Conservation (phyloP, 2,888 invertebrate genomes). For the Aquatica leii region DNA sequence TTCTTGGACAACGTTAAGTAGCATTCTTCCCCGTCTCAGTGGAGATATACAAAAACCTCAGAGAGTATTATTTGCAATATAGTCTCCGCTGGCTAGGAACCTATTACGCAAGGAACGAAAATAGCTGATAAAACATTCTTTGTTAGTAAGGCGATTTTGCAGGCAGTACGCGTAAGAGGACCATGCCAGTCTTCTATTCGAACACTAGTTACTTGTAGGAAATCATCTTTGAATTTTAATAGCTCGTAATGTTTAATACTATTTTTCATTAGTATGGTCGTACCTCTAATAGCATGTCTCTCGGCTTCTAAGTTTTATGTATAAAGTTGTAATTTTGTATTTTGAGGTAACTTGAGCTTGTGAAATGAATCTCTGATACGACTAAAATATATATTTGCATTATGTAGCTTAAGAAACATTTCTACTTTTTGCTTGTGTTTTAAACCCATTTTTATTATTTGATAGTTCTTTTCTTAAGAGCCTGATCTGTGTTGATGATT, state of each 20-base stretch:
- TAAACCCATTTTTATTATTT: constrained; percentile 1
- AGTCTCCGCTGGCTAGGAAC: constrained; percentile 22
- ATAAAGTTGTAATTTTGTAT: constrained; percentile 15
- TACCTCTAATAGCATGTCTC: constrained; percentile 22
- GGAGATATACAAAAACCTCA: constrained; percentile 10
- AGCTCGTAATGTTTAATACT: constrained; percentile 37
- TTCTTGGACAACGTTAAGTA: constrained; percentile 11
- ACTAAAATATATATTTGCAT: too few species aligned
- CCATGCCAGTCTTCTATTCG: constrained; percentile 19
- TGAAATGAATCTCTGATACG: too few species aligned
- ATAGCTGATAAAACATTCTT: constrained; percentile 24
- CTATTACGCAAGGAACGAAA: constrained; percentile 12
- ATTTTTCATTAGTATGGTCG: constrained; percentile 34
- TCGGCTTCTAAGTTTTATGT: constrained; percentile 14
- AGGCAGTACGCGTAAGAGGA: constrained; percentile 23
- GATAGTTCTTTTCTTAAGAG: background rate
- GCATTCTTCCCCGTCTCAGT: constrained; percentile 11
- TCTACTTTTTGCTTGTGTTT: background rate
- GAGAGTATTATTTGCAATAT: constrained; percentile 15
- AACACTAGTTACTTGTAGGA: constrained; percentile 30
- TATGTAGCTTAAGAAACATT: too few species aligned
- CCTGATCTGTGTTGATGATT: constrained; percentile 7
- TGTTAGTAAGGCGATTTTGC: constrained; percentile 35
- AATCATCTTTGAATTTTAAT: constrained; percentile 28
- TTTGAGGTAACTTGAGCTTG: constrained; percentile 6